Evolutionary conservation across 2,113 vertebrate genomes (phyloP), one percentile per base, ranked within the genome.

Genomic region (Laterallus jamaicensis): DNA sequence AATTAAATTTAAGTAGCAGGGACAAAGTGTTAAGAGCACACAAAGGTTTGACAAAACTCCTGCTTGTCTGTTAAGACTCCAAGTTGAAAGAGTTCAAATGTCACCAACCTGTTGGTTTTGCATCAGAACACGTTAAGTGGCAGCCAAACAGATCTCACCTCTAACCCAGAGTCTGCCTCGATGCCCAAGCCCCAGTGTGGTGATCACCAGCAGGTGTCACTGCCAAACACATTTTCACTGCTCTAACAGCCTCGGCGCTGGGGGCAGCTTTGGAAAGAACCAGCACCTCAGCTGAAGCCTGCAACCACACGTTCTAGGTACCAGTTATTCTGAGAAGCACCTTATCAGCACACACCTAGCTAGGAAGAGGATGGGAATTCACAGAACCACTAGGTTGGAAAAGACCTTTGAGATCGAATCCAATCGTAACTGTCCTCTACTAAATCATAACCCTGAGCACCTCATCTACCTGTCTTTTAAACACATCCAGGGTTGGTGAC

Each of bases 141-240:
- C 35, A 86, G 32, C 24, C 54, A 82, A 75, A 44, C 1, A 66
- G 20, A 39, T 12, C 39, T 66, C 12, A 5, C 24, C 7, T 49
- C 13, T 8, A 60, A 55, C 6, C 11, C 35, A 35, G 3, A 82
- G 29, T 10, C 32, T 35, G 29, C 11, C 29, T 59, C 31, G 50
- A 85, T 37, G 39, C 44, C 4, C 54, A 21, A 74, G 21, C 4
- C 60, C 21, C 40, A 55, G 25, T 0, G 0, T 7, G 22, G 26
- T 14, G 35, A 84, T 32, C 69, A 80, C 95, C 94, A 96, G 74
- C 93, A 96, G 95, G 62, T 92, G 96, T 92, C 96, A 93, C 86
- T 69, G 62, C 70, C 79, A 25, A 79, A 82, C 70, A 58, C 75
- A 28, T 87, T 92, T 94, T 92, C 69, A 88, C 28, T 32, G 35